phyloP scores from a whole-genome alignment of 1,140 invertebrate species.

The Aplysia californica region DNA sequence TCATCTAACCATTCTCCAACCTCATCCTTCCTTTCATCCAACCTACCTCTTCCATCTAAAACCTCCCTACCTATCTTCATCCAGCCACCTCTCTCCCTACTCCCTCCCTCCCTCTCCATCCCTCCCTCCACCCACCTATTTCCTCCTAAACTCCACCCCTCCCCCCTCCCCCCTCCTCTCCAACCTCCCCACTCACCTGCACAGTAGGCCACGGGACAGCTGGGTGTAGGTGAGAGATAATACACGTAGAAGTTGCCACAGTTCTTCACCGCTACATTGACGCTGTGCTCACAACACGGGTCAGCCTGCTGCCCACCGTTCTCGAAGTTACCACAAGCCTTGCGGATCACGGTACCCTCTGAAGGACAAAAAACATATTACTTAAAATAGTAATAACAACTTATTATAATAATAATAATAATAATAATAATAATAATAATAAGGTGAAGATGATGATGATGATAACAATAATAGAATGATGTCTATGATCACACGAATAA shows the following conservation, averaged over 20 bases:
- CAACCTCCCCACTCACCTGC: conserved; percentile 27
- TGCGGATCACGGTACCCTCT: neutral
- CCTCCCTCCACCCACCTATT: neutral
- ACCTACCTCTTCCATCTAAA: neutral
- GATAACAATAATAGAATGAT: too few relatives aligned
- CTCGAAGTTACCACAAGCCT: conserved; percentile 15
- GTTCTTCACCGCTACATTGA: conserved; percentile 35
- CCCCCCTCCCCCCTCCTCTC: neutral
- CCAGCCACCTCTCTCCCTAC: neutral
- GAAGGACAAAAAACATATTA: neutral
- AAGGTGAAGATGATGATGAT: too few relatives aligned
- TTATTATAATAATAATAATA: too few relatives aligned
- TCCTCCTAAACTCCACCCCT: neutral
- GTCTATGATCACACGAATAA: too few relatives aligned
- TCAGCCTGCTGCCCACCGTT: neutral
- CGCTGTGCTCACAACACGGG: conserved; percentile 32
- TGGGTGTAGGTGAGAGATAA: conserved; percentile 23
- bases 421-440: too few relatives aligned
- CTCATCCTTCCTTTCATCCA: neutral
- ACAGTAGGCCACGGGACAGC: conserved; percentile 42
- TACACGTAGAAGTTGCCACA: conserved; percentile 38
- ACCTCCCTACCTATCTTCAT: neutral
- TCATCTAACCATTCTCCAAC: neutral
- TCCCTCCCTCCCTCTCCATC: neutral
- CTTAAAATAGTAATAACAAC: too few relatives aligned